Evolutionary conservation across 2,113 vertebrate genomes (phyloP).

Genomic region (Tursiops truncatus): DNA sequence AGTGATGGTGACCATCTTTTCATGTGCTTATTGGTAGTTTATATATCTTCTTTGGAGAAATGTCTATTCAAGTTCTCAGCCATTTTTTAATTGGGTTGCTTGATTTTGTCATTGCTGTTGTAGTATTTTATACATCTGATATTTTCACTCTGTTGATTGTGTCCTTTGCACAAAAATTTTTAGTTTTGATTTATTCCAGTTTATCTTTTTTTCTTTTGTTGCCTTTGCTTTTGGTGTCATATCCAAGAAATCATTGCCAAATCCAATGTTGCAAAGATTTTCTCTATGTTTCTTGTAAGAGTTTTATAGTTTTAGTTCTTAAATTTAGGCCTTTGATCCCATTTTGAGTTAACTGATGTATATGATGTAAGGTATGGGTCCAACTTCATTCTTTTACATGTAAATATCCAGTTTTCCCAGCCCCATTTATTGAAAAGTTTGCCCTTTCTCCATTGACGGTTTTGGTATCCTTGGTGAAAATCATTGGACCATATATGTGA

Average conservation of each 20-base stretch:
- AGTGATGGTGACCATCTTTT: not conserved
- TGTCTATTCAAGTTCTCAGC: not conserved
- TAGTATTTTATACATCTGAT: not conserved
- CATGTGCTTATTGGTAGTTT: not conserved
- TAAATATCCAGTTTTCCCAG: not conserved
- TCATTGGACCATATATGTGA: not conserved
- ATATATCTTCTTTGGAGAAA: not conserved
- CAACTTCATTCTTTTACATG: not conserved
- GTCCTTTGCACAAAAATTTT: not conserved
- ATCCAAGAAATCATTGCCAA: not conserved
- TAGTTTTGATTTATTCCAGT: not conserved
- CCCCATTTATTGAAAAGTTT: not conserved
- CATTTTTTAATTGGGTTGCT: not conserved
- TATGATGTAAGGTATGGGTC: not conserved
- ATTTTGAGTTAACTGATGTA: not conserved
- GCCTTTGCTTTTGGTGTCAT: not conserved
- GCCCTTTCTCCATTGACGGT: not conserved
- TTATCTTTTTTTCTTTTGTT: not conserved
- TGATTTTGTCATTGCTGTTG: not conserved
- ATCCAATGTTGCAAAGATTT: not conserved
- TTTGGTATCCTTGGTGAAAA: not conserved
- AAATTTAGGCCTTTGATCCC: not conserved
- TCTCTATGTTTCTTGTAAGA: not conserved
- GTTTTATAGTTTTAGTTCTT: not conserved
- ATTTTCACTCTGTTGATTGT: not conserved